These are phyloP conservation scores for Sinopyrophorus schimmeli DNA, from an alignment of 2,888 invertebrate genomes.

Conservation along the genomic window DNA sequence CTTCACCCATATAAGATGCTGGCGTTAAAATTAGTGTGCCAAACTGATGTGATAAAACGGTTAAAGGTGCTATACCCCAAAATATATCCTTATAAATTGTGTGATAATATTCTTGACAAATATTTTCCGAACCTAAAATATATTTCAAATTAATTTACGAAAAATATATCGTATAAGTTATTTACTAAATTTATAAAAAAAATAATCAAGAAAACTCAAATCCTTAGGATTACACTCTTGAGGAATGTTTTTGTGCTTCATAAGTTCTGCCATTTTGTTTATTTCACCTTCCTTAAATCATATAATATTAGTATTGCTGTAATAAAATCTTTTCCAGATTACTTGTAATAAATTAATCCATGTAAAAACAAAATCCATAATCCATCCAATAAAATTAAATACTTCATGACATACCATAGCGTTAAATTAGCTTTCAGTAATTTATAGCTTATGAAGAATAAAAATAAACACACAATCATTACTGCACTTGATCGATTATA, in stretches of 20 bases:
- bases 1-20: slow-evolving; percentile 22
- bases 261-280: slow-evolving; percentile 28
- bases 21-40: slow-evolving; percentile 28
- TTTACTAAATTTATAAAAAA: no score
- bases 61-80: slow-evolving; percentile 25
- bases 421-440: slow-evolving; percentile 30
- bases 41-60: slow-evolving; percentile 27
- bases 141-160: no score
- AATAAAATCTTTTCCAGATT: no score
- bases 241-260: slow-evolving; percentile 20
- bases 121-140: slow-evolving; percentile 19
- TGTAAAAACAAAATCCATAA: slow-evolving; percentile 31
- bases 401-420: slow-evolving; percentile 26
- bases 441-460: slow-evolving; percentile 29
- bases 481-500: slow-evolving; percentile 27
- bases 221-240: slow-evolving; percentile 30
- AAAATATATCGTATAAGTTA: no score
- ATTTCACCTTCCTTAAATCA: slow-evolving; percentile 33
- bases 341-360: slow-evolving; percentile 33
- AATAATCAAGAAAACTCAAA: no score
- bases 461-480: slow-evolving; percentile 17
- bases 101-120: slow-evolving; percentile 26
- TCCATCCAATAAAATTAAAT: slow-evolving; percentile 32
- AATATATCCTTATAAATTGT: slow-evolving; percentile 23
- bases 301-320: no score